phyloP scores from a whole-genome alignment of 2,888 invertebrate genomes.

The Amphipoea lucens region DNA sequence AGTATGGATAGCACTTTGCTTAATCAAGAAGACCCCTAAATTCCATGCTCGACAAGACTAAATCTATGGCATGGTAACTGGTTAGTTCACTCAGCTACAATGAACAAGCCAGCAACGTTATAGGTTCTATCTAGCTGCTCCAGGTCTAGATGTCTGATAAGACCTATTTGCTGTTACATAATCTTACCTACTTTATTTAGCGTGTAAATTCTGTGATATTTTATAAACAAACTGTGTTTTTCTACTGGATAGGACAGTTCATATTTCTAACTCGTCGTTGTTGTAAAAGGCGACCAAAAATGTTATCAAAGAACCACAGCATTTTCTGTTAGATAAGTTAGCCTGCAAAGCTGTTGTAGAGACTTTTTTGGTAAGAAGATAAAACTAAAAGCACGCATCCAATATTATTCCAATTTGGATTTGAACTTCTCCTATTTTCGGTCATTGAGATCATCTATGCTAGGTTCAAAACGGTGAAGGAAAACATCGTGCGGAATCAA shows the following conservation, averaged over 20 bases:
- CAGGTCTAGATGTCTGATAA: slow-evolving; percentile 31
- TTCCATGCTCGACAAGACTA: background rate
- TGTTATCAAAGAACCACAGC: slow-evolving; percentile 33
- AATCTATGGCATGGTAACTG: background rate
- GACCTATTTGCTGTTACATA: slow-evolving; percentile 32
- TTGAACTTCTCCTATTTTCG: background rate
- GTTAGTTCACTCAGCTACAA: background rate
- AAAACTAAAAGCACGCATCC: background rate
- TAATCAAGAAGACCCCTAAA: background rate
- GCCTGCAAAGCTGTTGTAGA: background rate
- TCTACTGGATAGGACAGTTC: background rate
- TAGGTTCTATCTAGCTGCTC: background rate
- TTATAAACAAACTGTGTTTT: slow-evolving; percentile 27
- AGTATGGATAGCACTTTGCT: too few species aligned
- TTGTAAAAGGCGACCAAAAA: slow-evolving; percentile 29
- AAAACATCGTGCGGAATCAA: too few species aligned
- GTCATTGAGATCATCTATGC: background rate
- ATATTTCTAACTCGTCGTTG: slow-evolving; percentile 12
- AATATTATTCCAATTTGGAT: slow-evolving; percentile 8
- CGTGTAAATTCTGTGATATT: slow-evolving; percentile 41
- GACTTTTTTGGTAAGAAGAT: background rate
- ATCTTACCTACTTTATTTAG: slow-evolving; percentile 39
- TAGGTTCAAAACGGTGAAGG: too few species aligned
- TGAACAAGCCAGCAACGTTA: background rate
- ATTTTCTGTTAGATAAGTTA: slow-evolving; percentile 1